Evolutionary conservation across 2,888 invertebrate genomes (phyloP), one percentile per base, ranked within the genome.

Genomic region (Baccha elongata): DNA sequence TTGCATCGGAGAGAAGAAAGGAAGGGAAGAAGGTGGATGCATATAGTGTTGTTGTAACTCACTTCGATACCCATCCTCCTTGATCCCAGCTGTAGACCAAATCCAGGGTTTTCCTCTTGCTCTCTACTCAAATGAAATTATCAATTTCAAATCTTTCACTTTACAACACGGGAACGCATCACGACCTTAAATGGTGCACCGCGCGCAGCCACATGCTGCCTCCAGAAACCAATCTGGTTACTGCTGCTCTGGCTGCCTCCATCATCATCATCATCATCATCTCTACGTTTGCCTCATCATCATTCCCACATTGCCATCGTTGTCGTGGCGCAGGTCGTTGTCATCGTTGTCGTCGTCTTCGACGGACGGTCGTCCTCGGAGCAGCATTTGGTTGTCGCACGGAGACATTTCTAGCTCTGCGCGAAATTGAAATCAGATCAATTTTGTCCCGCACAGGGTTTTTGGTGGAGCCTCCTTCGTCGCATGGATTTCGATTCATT

Each of bases 131-230:
- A 83, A 83, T 83, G 78, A 83, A 83, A 83, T 85, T 86, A 86
- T 87, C 87, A 87, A 86, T 86, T 86, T 86, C 86, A 85, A 86
- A 87, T 87, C 87, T 87, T 83, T 74, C 79, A 79, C 79, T 84
- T 79, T 79, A 84, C 83, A 83, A 83, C 84, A 84, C 83, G 84
- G 85, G 85, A 87, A 87, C 87, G 87, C 87, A 87, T 87, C 87
- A 87, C 87, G 87, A 87, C 86, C 78, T 78, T 78, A 83, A 83
- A 73, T 78, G 78, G 72, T 76, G 62, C 83, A 83, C 62, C 71
- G 75, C 75, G 75, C 75, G 67, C 83, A 83, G 72, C 71, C 81
- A 83, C 72, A 72, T 62, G 72, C 81, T 71, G 42, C 68, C 69
- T 58, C n/a, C 53, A 26, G 58, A 40, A 46, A 53, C 52, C 8